Base-by-base conservation (phyloP, 2,888 invertebrate species). In the Lycophotia porphyrea region DNA sequence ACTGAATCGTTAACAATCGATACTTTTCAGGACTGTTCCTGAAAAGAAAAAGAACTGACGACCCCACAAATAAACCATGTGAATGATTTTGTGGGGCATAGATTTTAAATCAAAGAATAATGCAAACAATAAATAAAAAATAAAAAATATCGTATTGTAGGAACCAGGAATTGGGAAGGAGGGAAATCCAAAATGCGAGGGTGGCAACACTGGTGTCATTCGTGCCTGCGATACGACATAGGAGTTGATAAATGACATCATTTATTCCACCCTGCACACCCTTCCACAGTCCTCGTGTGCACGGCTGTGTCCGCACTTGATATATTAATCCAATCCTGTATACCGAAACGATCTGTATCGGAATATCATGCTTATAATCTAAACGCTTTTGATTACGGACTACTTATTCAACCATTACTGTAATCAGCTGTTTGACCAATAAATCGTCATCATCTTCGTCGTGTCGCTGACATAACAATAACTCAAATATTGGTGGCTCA, bases 231-330 rank as follows among this genome's bases (percentile, higher is more conserved):
- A 86, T 87, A 82, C 88, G 82, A 80, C 74, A 81, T 80, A 84
- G 80, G 76, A 84, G 82, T 88, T 91, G 92, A 92, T 92, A 90
- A 90, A 92, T 90, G 89, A 88, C 87, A 85, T 90, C 90, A 91
- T 91, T 90, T 91, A 91, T 91, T 88, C 86, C 84, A 84, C 80
- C 83, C 82, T 88, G 86, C 78, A 88, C 85, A 87, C 90, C 88
- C 76, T 82, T 86, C 80, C 69, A 78, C 72, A 39, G 76, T 72
- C 47, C 76, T 74, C 74, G 80, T 64, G 47, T 77, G 78, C 80
- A 64, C 82, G 77, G 80, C 79, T 84, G 76, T 85, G 87, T 86
- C 88, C 88, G 83, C 86, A 80, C 78, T 76, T 88, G 88, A 87
- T 88, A 81, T 88, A 88, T 87, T 86, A 84, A 82, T 84, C 80